Conservation (phyloP, 2,797 vertebrate species). For the Schizothorax lantsangensis region DNA sequence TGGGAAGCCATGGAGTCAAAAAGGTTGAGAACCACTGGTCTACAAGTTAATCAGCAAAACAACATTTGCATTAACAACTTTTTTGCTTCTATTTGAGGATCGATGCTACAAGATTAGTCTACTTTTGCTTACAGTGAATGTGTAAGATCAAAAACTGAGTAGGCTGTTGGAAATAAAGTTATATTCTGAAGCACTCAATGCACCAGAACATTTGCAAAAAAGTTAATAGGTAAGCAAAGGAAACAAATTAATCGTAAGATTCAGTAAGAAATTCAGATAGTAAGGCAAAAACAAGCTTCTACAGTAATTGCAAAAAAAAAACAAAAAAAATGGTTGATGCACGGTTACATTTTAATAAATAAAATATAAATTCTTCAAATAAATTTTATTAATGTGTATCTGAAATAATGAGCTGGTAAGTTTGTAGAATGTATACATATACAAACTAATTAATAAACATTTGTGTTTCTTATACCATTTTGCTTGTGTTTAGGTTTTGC, state of each 20-base stretch:
- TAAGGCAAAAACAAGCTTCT: not conserved
- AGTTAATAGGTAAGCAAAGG: not conserved
- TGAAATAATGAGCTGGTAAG: too few species aligned
- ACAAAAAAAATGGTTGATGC: too few species aligned
- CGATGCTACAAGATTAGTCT: not conserved
- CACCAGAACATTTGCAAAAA: not conserved
- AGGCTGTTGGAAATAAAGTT: not conserved
- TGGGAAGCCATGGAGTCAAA: not conserved
- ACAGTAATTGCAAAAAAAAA: fast-evolving
- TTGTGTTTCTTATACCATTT: too few species aligned
- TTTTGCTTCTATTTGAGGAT: not conserved
- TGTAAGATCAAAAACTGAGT: not conserved
- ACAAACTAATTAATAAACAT: too few species aligned
- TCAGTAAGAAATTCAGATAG: not conserved
- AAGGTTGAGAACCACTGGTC: not conserved
- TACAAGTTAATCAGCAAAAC: not conserved
- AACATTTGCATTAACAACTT: not conserved
- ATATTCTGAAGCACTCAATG: not conserved
- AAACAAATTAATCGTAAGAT: not conserved
- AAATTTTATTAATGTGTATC: too few species aligned
- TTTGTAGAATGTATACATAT: too few species aligned
- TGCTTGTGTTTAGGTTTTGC: too few species aligned
- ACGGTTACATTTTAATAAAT: not conserved
- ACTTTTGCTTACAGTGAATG: not conserved
- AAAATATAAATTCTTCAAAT: not conserved